phyloP scores from a whole-genome alignment of 2,113 vertebrate species.

The Porphyrio hochstetteri region DNA sequence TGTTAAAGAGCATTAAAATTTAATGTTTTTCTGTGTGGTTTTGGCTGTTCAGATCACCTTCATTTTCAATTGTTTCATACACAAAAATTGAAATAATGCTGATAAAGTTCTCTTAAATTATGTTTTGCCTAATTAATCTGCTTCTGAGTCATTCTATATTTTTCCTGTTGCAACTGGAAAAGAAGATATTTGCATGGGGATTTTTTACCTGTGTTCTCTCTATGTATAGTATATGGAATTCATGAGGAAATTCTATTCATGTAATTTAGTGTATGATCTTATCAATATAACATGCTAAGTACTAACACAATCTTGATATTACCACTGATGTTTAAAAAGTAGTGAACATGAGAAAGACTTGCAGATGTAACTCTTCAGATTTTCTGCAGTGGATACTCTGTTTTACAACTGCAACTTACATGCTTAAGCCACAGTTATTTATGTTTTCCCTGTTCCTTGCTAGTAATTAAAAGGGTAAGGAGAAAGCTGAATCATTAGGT shows the following conservation, averaged over 20 bases:
- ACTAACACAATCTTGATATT: background rate
- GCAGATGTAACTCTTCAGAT: background rate
- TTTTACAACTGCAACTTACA: background rate
- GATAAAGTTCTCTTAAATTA: background rate
- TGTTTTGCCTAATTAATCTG: background rate
- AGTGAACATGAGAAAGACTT: background rate
- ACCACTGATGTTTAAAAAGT: background rate
- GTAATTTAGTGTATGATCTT: background rate
- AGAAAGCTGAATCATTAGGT: background rate
- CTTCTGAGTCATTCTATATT: background rate
- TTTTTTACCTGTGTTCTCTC: background rate
- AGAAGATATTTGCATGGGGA: background rate
- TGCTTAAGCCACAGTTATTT: background rate
- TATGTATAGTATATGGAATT: background rate
- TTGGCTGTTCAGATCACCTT: background rate
- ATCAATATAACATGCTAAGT: background rate
- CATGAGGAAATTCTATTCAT: background rate
- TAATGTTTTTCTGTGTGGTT: background rate
- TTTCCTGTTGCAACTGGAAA: background rate
- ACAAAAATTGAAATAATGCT: background rate
- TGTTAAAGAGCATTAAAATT: background rate
- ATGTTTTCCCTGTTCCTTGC: background rate
- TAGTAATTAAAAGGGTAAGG: background rate
- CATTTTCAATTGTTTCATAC: background rate
- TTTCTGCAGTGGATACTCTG: background rate